A percentile compares a stretch with the other conserved stretches of the same genome.
phyloP scores from a whole-genome alignment of 2,797 vertebrate genomes.

The Spatula versicolor region DNA sequence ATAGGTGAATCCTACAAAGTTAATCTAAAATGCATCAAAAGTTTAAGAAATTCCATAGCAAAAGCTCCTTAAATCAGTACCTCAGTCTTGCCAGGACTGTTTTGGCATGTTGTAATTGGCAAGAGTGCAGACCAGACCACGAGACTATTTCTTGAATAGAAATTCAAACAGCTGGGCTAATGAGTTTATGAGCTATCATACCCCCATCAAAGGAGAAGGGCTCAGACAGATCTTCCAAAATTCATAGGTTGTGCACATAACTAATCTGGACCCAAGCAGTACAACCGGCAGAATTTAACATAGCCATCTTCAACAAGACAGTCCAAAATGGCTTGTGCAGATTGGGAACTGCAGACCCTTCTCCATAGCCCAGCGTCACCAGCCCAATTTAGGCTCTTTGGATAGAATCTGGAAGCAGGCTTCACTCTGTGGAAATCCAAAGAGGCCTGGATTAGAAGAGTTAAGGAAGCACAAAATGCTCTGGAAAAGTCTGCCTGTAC shows the following conservation, averaged over 20 bases:
- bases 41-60: background rate
- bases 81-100: background rate
- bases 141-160: background rate
- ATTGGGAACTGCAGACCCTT: background rate
- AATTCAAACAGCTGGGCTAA: background rate
- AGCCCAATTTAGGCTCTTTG: background rate
- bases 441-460: background rate
- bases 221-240: background rate
- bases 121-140: background rate
- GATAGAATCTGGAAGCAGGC: background rate
- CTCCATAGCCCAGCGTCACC: background rate
- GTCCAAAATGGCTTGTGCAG: accelerated
- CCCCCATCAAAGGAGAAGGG: background rate
- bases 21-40: background rate
- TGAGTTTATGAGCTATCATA: too few species aligned
- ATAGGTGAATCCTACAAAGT: background rate
- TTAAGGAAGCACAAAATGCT: background rate
- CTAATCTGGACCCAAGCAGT: background rate
- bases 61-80: background rate
- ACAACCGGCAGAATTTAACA: background rate
- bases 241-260: background rate
- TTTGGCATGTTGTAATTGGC: background rate
- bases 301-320: background rate
- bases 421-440: background rate
- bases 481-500: background rate